Conservation (phyloP, 2,113 vertebrate genomes). For the Melospiza georgiana region DNA sequence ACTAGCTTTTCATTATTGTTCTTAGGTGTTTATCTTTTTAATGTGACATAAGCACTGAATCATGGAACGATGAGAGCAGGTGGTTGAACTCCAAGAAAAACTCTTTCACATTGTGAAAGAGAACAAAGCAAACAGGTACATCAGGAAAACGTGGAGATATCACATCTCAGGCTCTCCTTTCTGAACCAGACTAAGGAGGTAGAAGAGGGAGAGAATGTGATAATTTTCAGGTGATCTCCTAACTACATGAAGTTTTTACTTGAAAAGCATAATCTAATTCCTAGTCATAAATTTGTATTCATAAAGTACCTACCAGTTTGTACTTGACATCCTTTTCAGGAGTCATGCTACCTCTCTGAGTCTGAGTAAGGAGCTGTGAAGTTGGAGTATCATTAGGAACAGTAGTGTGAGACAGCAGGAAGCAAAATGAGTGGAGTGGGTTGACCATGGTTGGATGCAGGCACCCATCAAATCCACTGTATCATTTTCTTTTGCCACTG, state of each 20-base stretch:
- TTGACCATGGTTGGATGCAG: neutral
- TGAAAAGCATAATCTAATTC: neutral
- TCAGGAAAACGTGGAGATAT: neutral
- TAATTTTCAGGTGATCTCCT: neutral
- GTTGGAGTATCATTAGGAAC: neutral
- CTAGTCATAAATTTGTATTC: neutral
- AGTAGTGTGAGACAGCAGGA: neutral
- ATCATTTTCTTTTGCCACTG: neutral
- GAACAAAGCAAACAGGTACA: neutral
- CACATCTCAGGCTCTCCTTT: accelerated
- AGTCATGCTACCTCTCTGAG: neutral
- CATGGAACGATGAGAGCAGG: neutral
- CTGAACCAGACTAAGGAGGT: neutral
- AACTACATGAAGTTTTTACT: neutral
- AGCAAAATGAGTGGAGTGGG: neutral
- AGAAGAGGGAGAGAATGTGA: neutral
- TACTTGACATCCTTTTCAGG: neutral
- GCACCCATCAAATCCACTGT: neutral
- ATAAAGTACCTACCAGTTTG: neutral
- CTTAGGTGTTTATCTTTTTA: neutral
- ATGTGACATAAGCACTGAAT: neutral
- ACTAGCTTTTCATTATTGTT: neutral
- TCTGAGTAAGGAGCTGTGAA: neutral
- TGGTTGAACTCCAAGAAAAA: neutral
- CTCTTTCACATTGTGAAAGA: neutral